Percentiles rank a stretch among this genome's conserved stretches.
These are phyloP conservation scores for Pseudococcus longispinus DNA, from an alignment of 2,888 invertebrate genomes.

Conservation along the genomic window DNA sequence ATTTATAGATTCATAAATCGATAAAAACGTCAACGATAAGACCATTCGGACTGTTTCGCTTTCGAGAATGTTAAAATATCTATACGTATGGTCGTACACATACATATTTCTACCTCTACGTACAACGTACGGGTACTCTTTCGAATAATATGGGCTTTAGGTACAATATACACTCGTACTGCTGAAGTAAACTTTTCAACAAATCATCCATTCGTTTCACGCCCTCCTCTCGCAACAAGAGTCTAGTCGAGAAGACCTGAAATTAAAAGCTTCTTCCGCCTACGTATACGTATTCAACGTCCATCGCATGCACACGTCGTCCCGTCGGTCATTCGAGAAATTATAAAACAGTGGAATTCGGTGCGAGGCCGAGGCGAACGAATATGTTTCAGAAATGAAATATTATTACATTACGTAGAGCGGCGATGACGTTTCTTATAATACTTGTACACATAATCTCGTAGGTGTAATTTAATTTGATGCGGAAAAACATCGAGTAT, in stretches of 20 bases:
- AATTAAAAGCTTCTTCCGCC: constrained; percentile 7
- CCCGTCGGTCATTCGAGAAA: constrained; percentile 2
- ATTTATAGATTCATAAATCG: constrained; percentile 3
- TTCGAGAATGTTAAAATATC: background rate
- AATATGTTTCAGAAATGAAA: constrained; percentile 12
- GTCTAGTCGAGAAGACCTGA: too few relatives aligned
- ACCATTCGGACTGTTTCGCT: background rate
- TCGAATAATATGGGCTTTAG: background rate
- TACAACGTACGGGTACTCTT: background rate
- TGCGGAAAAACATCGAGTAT: constrained; percentile 17
- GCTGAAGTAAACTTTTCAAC: background rate
- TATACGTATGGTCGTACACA: background rate
- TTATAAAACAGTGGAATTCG: constrained; percentile 15
- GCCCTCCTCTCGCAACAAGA: background rate
- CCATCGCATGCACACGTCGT: background rate
- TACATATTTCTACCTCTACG: background rate
- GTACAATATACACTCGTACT: background rate
- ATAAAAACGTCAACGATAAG: background rate
- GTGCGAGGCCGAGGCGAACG: background rate
- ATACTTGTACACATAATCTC: background rate
- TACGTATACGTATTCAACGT: too few relatives aligned
- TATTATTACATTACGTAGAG: background rate
- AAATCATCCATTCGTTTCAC: background rate
- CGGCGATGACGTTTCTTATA: constrained; percentile 7
- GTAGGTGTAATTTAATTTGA: constrained; percentile 46